Base-by-base conservation (phyloP, 2,888 invertebrate species). In the Diarsia mendica region DNA sequence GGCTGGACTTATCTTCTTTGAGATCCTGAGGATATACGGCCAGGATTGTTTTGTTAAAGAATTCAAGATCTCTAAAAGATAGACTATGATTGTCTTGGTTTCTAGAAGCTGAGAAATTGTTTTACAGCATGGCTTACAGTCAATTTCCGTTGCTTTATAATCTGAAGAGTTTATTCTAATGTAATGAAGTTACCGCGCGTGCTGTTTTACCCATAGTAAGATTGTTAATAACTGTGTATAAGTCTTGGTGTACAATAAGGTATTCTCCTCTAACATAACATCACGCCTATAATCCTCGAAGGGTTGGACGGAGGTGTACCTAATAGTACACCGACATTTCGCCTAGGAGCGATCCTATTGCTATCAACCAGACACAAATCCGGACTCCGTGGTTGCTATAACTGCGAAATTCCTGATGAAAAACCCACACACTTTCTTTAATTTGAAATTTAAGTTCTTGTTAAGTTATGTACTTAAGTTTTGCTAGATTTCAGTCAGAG, bases 11-110 rank as follows among this genome's bases (percentile, higher is more conserved):
- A 75, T 67, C 75, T 23, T 33, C 28, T 49, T 28, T 44, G 8
- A 55, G 76, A 79, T 81, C 63, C 23, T 8, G 10, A 15, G n/a
- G 44, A 51, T 81, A 49, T 53, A 20, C 33, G 44, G 20, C 6
- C 10, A 6, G 18, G 13, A 49, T 80, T 51, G 23, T 60, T 65
- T 80, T 77, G 46, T 65, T 64, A 10, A 18, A 53, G 18, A 49
- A 23, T 10, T 13, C 6, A 23, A 4, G 13, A 23, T 51, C n/a
- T 10, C 46, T 63, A 15, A 5, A 28, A 44, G 2, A 1, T 9
- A 23, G 11, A 33, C 8, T 10, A 48, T 55, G 8, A 44, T 53
- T 44, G n/a, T 58, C 15, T 58, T 28, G n/a, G 46, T 11, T 23
- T 58, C n/a, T n/a, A 9, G 15, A 18, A n/a, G 33, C 18, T 46